Percentiles rank a stretch among this genome's conserved stretches.
Evolutionary conservation across 1,140 invertebrate genomes (phyloP).

Genomic region (Marisa cornuarietis): DNA sequence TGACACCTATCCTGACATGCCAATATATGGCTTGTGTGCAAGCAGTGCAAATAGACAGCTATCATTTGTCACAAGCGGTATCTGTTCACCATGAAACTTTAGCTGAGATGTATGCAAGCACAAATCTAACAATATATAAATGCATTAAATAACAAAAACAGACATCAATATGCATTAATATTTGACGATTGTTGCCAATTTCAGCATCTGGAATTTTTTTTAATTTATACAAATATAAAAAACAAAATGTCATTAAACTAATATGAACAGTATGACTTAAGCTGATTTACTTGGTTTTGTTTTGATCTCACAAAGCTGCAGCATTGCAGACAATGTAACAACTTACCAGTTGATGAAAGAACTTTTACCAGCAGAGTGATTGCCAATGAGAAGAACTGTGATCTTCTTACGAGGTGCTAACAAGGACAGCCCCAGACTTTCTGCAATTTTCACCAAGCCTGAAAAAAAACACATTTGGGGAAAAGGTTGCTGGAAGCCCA

Average conservation of each 20-base stretch:
- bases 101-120: too few species aligned
- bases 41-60: too few species aligned
- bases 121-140: background rate
- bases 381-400: conserved; percentile 72
- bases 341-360: conserved; percentile 75
- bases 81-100: too few species aligned
- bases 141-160: background rate
- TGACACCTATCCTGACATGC: too few species aligned
- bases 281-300: background rate
- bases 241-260: background rate
- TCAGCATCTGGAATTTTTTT: background rate
- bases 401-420: conserved; percentile 73
- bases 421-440: conserved; percentile 68
- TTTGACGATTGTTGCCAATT: too few species aligned
- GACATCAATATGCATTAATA: background rate
- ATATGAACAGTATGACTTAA: background rate
- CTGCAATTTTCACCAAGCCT: conserved; percentile 71
- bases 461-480: conserved; percentile 21
- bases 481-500: too few species aligned
- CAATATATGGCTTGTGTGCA: too few species aligned
- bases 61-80: too few species aligned
- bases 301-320: background rate
- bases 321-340: background rate
- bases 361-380: conserved; percentile 75
- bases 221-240: background rate